Conservation (phyloP, 2,888 invertebrate genomes). For the Agrotis ipsilon region DNA sequence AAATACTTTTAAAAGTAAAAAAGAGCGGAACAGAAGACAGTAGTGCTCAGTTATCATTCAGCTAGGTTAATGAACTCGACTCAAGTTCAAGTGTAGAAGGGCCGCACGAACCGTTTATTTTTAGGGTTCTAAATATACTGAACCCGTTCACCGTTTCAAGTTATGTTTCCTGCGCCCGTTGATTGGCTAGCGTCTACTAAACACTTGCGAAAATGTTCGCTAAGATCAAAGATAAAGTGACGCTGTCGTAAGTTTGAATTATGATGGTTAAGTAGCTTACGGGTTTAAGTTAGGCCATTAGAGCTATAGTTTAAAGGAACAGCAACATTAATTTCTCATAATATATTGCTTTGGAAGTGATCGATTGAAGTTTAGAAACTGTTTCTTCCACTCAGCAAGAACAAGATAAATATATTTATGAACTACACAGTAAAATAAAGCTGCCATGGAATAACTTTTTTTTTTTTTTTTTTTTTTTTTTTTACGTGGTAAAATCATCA, state of each 20-base stretch:
- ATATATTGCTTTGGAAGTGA: slow-evolving; percentile 38
- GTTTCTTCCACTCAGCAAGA: background rate
- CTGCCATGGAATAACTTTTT: background rate
- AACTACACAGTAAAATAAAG: slow-evolving; percentile 4
- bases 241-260: slow-evolving; percentile 66
- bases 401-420: background rate
- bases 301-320: slow-evolving; percentile 35
- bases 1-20: slow-evolving; percentile 58
- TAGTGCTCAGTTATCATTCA: slow-evolving; percentile 75
- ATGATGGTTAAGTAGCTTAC: slow-evolving; percentile 48
- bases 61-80: slow-evolving; percentile 80
- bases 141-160: slow-evolving; percentile 68
- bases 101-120: slow-evolving; percentile 83
- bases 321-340: slow-evolving; percentile 27
- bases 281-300: slow-evolving; percentile 41
- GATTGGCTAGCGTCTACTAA: slow-evolving; percentile 66
- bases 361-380: slow-evolving; percentile 29
- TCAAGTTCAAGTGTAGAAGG: slow-evolving; percentile 89
- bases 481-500: too few relatives aligned
- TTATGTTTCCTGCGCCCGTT: slow-evolving; percentile 76
- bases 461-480: too few relatives aligned
- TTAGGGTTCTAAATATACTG: slow-evolving; percentile 86
- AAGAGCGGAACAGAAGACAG: slow-evolving; percentile 61
- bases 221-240: slow-evolving; percentile 65
- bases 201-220: slow-evolving; percentile 73